phyloP scores from a whole-genome alignment of 2,113 vertebrate genomes.

The Willisornis vidua region DNA sequence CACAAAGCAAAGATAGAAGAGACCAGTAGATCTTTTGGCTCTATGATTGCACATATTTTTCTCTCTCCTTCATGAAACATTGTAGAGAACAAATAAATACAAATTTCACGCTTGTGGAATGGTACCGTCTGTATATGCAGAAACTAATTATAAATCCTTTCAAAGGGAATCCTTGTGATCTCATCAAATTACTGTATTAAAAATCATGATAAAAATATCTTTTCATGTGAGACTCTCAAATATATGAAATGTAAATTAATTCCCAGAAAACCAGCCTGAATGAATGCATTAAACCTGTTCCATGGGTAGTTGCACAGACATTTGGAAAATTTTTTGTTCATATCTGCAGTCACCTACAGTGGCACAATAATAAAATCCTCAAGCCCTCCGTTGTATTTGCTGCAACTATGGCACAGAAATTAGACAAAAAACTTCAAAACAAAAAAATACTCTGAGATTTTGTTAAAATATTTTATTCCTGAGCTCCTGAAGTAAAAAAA shows the following conservation, averaged over 20 bases:
- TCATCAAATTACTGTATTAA: slow-evolving; percentile 2
- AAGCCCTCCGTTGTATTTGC: neutral
- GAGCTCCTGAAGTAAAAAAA: neutral
- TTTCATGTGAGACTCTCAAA: neutral
- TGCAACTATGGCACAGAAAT: neutral
- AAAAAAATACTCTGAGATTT: neutral
- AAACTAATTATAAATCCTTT: neutral
- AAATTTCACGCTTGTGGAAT: neutral
- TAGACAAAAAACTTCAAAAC: neutral
- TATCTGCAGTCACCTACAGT: neutral
- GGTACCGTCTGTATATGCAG: neutral
- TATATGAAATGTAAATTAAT: neutral
- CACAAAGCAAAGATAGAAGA: neutral
- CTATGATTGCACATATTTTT: neutral
- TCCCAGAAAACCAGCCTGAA: neutral
- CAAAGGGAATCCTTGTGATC: neutral
- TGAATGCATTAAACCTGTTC: neutral
- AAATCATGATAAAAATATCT: neutral
- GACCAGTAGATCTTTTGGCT: neutral
- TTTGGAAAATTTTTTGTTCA: neutral
- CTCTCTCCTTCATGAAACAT: neutral
- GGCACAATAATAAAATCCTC: neutral
- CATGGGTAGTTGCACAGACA: neutral
- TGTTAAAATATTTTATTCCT: neutral
- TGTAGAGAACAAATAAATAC: neutral